Evolutionary conservation across 2,797 vertebrate genomes (phyloP), one percentile per base, ranked within the genome.

Genomic region (Poecilia gillii): DNA sequence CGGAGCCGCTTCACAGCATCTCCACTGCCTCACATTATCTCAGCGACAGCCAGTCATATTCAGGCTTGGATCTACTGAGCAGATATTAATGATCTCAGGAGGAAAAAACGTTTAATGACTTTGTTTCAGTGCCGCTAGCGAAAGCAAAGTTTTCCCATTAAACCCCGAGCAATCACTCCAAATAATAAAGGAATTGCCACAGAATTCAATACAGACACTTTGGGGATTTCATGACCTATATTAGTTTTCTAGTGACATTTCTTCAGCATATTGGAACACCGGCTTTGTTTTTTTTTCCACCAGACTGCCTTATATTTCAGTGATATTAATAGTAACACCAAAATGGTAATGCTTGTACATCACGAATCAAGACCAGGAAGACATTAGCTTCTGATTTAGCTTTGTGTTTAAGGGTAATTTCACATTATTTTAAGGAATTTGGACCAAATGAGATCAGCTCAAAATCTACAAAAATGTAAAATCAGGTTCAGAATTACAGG

Each of bases 201-300:
- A 73, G 43, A 53, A 45, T 66, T 66, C 23, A 64, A 47, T 18
- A 11, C 47, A 6, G 28, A 23, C 3, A 51, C 55, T 64, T 43
- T 51, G 45, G 74, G 68, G 73, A 81, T 72, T 62, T 72, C 8
- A 36, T 14, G 57, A 31, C 71, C 72, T 51, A 46, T 59, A 72
- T 78, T 11, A 59, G 47, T 47, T 68, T 68, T 49, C 45, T n/a
- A 14, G 6, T 78, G 33, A 64, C 55, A 64, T 73, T 78, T 73
- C 25, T 33, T 59, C 31, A 51, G 39, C 31, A 2, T n/a, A 41
- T 49, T 49, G 23, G 4, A 16, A 75, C 11, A 25, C 49, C 23
- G 2, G 62, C 45, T 70, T 70, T 41, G 5, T 28, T 12, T 33
- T n/a, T n/a, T n/a, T n/a, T 1, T 1, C 46, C 14, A 4, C 43